Evolutionary conservation across 2,888 invertebrate species (phyloP), one percentile per base, ranked within the genome.

Genomic region (Falcaria lacertinaria): DNA sequence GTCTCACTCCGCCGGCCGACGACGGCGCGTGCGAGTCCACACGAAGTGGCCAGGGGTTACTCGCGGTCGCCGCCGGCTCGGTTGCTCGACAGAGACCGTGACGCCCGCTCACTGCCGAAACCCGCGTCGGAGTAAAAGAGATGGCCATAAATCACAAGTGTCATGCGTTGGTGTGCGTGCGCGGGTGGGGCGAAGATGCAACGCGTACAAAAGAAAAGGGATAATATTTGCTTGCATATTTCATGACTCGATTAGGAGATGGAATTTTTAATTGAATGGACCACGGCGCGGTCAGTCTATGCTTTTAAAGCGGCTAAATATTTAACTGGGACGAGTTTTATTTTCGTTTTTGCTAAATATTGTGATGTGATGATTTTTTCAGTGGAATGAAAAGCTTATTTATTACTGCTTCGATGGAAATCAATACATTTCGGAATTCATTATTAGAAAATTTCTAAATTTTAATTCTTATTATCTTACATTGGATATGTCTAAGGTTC

Each of bases 151-250:
- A 71, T 83, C 73, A 80, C 67, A 74, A 84, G 84, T 75, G 76
- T 76, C 83, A 81, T 81, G 85, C 84, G 87, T 84, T 69, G 77
- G 88, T 86, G 89, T 88, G 89, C 86, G 89, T 87, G 87, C 80
- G 87, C 88, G 88, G 88, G 89, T 87, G 89, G 89, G 88, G 88
- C 88, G 80, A 86, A 85, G 84, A 87, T 88, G 87, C 88, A 88
- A 67, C 84, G 82, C 81, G 83, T 83, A 82, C 86, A 87, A 88
- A 87, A 87, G 86, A 86, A 88, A 88, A 88, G 85, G 88, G 88
- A 88, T 88, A 89, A 86, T 88, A 89, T 88, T 89, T 89, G 87
- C 89, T 78, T 89, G 88, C 88, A 88, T 89, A 88, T 88, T 89
- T 89, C 81, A 89, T 87, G 86, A 87, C 89, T 89, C 88, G 88